Evolutionary conservation across 1,140 invertebrate species (phyloP).

Genomic region (Carcinoscorpius rotundicauda): DNA sequence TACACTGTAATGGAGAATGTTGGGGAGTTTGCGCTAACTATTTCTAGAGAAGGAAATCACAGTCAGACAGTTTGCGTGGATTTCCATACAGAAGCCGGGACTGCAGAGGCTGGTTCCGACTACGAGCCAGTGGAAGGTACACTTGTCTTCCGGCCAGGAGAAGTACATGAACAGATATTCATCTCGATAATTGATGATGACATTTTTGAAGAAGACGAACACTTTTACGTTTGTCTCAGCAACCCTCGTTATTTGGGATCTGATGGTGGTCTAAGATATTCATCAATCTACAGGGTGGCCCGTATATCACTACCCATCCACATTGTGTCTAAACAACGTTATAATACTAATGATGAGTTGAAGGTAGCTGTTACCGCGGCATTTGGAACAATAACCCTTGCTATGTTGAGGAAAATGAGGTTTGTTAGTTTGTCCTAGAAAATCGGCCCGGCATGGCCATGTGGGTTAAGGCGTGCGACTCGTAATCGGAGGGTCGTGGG

Average conservation of each 20-base stretch:
- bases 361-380: no score
- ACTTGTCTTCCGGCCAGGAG: constrained; percentile 70
- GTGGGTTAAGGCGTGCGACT: no score
- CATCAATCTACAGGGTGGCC: no score
- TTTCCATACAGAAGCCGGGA: constrained; percentile 92
- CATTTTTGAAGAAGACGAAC: constrained; percentile 97
- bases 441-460: no score
- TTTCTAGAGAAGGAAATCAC: constrained; percentile 52
- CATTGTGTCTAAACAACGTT: no score
- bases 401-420: no score
- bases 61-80: constrained; percentile 48
- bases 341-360: no score
- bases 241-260: constrained; percentile 24
- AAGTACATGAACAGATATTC: constrained; percentile 60
- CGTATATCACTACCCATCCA: no score
- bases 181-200: constrained; percentile 96
- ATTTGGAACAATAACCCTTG: no score
- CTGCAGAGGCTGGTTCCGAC: constrained; percentile 87
- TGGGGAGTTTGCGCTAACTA: constrained; percentile 80
- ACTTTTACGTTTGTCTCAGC: constrained; percentile 75
- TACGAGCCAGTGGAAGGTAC: constrained; percentile 79
- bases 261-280: constrained; percentile 8
- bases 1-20: constrained; percentile 99
- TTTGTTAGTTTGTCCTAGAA: no score
- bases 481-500: no score